phyloP scores from a whole-genome alignment of 1,140 invertebrate species.

The Littorina saxatilis region DNA sequence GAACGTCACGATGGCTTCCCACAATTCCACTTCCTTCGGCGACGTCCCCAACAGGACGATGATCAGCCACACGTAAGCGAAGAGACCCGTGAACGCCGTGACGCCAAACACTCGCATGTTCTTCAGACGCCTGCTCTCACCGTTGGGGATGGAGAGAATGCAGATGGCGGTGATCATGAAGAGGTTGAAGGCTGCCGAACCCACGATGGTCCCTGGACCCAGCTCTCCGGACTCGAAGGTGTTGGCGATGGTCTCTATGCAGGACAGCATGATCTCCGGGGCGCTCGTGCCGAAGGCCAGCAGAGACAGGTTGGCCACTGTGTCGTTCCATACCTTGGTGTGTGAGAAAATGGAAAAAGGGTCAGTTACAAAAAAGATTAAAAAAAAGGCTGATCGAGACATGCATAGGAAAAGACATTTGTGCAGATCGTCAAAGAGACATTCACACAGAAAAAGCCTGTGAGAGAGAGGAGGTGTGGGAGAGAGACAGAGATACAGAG shows the following conservation, averaged over 20 bases:
- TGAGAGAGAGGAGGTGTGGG: background rate
- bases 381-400: background rate
- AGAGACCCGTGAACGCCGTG: conserved; percentile 79
- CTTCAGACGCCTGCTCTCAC: conserved; percentile 87
- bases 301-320: conserved; percentile 82
- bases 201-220: conserved; percentile 74
- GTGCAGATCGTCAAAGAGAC: background rate
- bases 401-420: background rate
- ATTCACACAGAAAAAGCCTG: background rate
- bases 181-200: conserved; percentile 82
- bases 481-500: background rate
- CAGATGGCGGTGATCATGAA: conserved; percentile 80
- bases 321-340: conserved; percentile 80
- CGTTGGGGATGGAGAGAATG: conserved; percentile 78
- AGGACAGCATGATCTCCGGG: conserved; percentile 82
- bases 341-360: background rate
- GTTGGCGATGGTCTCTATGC: conserved; percentile 80
- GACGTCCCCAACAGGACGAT: conserved; percentile 78
- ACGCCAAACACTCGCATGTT: conserved; percentile 82
- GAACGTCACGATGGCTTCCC: conserved; percentile 82
- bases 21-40: conserved; percentile 79
- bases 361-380: background rate
- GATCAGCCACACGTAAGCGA: conserved; percentile 83
- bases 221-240: conserved; percentile 78
- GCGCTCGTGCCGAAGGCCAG: conserved; percentile 82